Percentiles rank a stretch among this genome's conserved stretches.
These are phyloP conservation scores for Clarias batrachus DNA, from an alignment of 2,113 vertebrate genomes.

Conservation along the genomic window DNA sequence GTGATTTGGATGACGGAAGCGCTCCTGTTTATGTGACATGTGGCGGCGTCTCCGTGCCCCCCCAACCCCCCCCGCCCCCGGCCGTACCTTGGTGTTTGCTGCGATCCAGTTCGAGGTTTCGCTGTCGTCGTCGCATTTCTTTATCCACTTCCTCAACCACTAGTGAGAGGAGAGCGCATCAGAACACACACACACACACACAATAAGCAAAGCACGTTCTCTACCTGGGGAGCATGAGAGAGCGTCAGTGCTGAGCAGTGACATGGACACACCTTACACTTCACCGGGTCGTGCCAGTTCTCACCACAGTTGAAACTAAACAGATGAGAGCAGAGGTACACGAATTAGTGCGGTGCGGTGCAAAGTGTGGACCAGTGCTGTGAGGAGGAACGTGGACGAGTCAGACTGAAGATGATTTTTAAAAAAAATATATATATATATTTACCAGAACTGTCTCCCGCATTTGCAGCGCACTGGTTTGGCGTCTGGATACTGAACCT, in stretches of 20 bases:
- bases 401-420: background rate
- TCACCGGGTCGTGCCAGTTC: slow-evolving; percentile 99
- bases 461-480: slow-evolving; percentile 99
- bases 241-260: background rate
- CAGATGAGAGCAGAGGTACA: background rate
- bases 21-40: background rate
- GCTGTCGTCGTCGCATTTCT: slow-evolving; percentile 99
- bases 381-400: no score
- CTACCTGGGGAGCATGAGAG: background rate
- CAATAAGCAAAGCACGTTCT: background rate
- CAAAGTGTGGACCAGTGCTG: no score
- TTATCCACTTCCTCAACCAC: slow-evolving; percentile 99
- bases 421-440: background rate
- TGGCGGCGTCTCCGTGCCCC: no score
- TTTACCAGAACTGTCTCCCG: slow-evolving; percentile 98
- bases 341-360: background rate
- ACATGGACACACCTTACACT: slow-evolving; percentile 86
- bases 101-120: slow-evolving; percentile 99
- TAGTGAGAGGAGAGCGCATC: slow-evolving; percentile 59
- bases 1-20: background rate
- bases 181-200: background rate
- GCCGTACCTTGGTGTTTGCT: slow-evolving; percentile 93
- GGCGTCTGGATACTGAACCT: slow-evolving; percentile 98
- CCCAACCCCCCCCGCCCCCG: no score
- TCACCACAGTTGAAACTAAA: slow-evolving; percentile 97